Evolutionary conservation across 2,113 vertebrate genomes (phyloP), one percentile per base, ranked within the genome.

Genomic region (Uria lomvia): DNA sequence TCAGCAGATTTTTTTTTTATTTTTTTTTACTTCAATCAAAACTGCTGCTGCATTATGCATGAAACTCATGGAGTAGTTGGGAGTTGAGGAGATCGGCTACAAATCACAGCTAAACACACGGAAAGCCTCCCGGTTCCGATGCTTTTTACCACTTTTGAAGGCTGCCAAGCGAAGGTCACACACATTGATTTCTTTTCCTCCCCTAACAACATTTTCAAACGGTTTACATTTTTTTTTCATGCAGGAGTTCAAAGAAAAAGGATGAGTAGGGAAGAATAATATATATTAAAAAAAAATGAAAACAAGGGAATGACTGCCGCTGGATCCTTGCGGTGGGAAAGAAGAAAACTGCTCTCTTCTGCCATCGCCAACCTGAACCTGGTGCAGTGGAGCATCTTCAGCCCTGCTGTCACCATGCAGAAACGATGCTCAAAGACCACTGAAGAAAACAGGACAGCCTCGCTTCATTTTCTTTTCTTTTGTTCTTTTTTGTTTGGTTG

Each of bases 21-120:
- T 66, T 86, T 63, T 72, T 27, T 66, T 66, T 21, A 92, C 95
- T 97, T 97, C 96, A 97, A 94, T 97, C 96, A 94, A 78, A 96
- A 90, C 49, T 70, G 45, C 90, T 97, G 88, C 96, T 97, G 96
- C 85, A 97, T 96, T 97, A 96, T 97, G 83, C 80, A 97, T 97
- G 92, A 77, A 92, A 83, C 58, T 85, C 72, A 38, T 87, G 76
- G 95, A 96, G 56, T 68, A 67, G 93, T 76, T 86, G 93, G 88
- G 90, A 92, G 92, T 47, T 45, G 90, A 95, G 88, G 65, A 92
- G 90, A 78, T 88, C 70, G 73, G 88, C 83, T 83, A 59, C 83
- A 88, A 67, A 95, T 92, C 90, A 86, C 45, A 85, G 52, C 66
- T 71, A 65, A 92, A 71, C 88, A 53, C 2, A 20, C 80, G 5